These are phyloP conservation scores for Enteromius mattozi DNA, from an alignment of 2,797 vertebrate genomes.

Conservation along the genomic window DNA sequence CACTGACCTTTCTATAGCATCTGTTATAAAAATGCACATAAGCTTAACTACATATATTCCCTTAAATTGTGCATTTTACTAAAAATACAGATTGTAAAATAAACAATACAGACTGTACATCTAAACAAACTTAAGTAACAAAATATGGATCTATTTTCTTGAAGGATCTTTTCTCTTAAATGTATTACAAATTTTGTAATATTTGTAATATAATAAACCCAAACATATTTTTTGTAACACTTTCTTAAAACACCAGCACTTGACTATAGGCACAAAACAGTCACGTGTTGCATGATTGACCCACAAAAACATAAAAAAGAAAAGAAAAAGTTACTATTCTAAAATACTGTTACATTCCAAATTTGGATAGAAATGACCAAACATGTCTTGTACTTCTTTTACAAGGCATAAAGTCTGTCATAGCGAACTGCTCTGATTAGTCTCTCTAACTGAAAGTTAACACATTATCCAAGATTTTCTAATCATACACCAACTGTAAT, in stretches of 20 bases:
- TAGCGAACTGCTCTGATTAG: background rate
- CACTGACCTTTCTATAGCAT: background rate
- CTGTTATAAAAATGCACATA: slow-evolving; percentile 12
- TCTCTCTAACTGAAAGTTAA: background rate
- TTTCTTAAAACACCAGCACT: background rate
- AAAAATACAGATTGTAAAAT: background rate
- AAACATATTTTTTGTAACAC: background rate
- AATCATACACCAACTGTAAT: slow-evolving; percentile 15
- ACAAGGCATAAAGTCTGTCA: background rate
- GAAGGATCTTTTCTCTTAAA: background rate
- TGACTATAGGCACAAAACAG: background rate
- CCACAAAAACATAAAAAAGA: background rate
- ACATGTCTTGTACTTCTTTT: background rate
- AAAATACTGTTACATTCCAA: background rate
- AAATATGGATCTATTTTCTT: slow-evolving; percentile 11
- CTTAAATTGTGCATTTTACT: background rate
- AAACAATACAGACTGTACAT: background rate
- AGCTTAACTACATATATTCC: background rate
- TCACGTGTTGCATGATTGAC: background rate
- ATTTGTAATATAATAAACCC: background rate
- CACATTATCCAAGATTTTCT: background rate
- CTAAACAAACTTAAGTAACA: slow-evolving; percentile 3
- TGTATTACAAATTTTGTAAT: background rate
- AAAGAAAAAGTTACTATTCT: too few species aligned
- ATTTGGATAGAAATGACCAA: background rate